Conservation (phyloP, 2,888 invertebrate genomes). For the Xestobium rufovillosum region DNA sequence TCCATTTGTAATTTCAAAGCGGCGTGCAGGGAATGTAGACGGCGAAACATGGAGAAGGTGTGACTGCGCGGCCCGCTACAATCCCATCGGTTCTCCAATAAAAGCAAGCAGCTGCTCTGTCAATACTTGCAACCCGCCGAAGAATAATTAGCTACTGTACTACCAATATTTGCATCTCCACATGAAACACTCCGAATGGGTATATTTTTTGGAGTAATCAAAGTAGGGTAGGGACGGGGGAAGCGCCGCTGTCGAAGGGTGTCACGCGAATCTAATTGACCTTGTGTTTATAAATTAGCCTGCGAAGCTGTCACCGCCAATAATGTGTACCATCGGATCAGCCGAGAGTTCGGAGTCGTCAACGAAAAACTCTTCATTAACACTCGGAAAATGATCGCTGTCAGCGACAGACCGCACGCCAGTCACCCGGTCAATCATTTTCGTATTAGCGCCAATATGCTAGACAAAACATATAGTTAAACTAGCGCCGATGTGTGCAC, state of each 20-base stretch:
- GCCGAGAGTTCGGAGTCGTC: slow-evolving; percentile 38
- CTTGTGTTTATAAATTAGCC: slow-evolving; percentile 43
- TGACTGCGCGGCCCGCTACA: slow-evolving; percentile 40
- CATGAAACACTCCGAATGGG: slow-evolving; percentile 4
- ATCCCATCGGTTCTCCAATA: slow-evolving; percentile 39
- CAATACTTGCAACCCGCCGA: slow-evolving; percentile 37
- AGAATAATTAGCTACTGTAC: slow-evolving; percentile 37
- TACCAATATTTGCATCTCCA: slow-evolving; percentile 2
- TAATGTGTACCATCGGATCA: slow-evolving; percentile 41
- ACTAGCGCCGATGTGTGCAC: slow-evolving; percentile 24
- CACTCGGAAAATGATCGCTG: slow-evolving; percentile 44
- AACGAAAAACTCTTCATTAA: slow-evolving; percentile 44
- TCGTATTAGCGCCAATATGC: slow-evolving; percentile 34
- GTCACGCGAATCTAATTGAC: slow-evolving; percentile 43
- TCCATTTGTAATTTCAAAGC: slow-evolving; percentile 44
- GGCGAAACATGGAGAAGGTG: slow-evolving; percentile 44
- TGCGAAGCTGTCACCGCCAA: slow-evolving; percentile 42
- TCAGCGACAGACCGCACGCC: slow-evolving; percentile 35
- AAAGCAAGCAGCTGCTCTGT: slow-evolving; percentile 42
- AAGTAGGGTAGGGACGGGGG: slow-evolving; percentile 20
- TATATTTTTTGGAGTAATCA: slow-evolving; percentile 8
- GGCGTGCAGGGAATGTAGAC: slow-evolving; percentile 43
- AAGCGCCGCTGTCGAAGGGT: slow-evolving; percentile 23
- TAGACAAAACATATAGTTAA: slow-evolving; percentile 31
- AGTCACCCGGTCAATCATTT: slow-evolving; percentile 40